A percentile compares a stretch with the other conserved stretches of the same genome.
Conservation (phyloP, 1,140 invertebrate genomes). For the Trigoniulus corallinus region DNA sequence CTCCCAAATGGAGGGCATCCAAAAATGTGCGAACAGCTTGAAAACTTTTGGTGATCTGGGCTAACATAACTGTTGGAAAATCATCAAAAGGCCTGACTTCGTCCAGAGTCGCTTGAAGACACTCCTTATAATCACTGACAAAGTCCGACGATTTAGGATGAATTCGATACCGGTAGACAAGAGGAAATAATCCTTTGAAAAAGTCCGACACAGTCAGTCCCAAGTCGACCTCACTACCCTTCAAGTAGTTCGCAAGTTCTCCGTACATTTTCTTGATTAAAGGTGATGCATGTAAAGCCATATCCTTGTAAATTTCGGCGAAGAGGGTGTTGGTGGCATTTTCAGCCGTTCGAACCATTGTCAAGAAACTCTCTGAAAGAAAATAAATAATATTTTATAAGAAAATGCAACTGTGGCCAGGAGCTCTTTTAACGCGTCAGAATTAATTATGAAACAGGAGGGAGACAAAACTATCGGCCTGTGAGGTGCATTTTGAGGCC, state of each 20-base stretch:
- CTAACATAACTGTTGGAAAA: conserved; percentile 48
- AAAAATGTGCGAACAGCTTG: conserved; percentile 52
- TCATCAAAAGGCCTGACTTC: conserved; percentile 65
- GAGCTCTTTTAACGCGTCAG: too few relatives aligned
- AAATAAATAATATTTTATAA: too few relatives aligned
- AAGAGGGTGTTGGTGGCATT: conserved; percentile 59
- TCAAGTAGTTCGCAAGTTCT: conserved; percentile 46
- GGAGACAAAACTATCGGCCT: too few relatives aligned
- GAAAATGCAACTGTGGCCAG: too few relatives aligned
- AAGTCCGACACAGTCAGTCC: conserved; percentile 49
- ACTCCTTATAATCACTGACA: conserved; percentile 53
- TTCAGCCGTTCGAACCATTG: conserved; percentile 50
- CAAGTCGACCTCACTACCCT: conserved; percentile 27
- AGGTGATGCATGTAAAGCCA: conserved; percentile 40
- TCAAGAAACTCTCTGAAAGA: conserved; percentile 26
- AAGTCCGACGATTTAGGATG: conserved; percentile 35
- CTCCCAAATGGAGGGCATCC: conserved; percentile 34
- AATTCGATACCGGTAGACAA: conserved; percentile 57
- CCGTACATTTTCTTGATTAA: conserved; percentile 47
- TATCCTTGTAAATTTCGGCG: conserved; percentile 51
- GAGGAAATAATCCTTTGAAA: conserved; percentile 64
- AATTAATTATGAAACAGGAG: too few relatives aligned
- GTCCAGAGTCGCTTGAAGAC: conserved; percentile 49
- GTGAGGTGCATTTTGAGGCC: too few relatives aligned
- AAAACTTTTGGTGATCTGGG: conserved; percentile 48